These are phyloP conservation scores for Halcyon smyrnensis DNA, from an alignment of 2,797 vertebrate species.

Conservation along the genomic window DNA sequence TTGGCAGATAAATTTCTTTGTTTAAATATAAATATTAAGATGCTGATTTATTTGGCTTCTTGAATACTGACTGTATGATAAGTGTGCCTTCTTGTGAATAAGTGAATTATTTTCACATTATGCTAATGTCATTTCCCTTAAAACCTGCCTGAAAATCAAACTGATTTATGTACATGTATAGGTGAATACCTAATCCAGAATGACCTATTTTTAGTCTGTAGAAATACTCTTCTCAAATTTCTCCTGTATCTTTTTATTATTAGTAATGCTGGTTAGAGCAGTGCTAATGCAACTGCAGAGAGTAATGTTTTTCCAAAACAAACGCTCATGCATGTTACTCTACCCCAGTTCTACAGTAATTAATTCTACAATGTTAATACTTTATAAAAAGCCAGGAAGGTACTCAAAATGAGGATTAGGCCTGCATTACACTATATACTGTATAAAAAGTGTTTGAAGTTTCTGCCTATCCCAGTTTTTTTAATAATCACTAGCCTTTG, in stretches of 20 bases:
- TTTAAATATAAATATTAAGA: conserved; percentile 36
- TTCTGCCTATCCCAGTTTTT: neutral
- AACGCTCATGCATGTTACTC: neutral
- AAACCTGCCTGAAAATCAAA: conserved; percentile 28
- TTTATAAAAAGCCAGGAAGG: neutral
- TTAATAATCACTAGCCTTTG: neutral
- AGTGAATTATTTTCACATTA: conserved; percentile 59
- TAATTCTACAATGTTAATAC: neutral
- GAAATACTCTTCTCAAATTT: neutral
- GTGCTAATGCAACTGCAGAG: neutral
- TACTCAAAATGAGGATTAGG: neutral
- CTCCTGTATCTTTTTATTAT: conserved; percentile 11
- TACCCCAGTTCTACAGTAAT: neutral
- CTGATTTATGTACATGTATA: conserved; percentile 39
- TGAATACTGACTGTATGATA: conserved; percentile 56
- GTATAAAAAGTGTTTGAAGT: neutral
- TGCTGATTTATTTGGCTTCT: conserved; percentile 61
- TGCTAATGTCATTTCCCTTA: conserved; percentile 52
- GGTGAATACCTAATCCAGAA: neutral
- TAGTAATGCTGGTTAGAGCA: neutral
- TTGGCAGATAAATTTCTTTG: conserved; percentile 29
- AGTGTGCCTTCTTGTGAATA: conserved; percentile 48
- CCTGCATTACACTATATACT: neutral
- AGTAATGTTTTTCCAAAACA: neutral
- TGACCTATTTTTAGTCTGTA: conserved; percentile 19